phyloP scores from a whole-genome alignment of 2,113 vertebrate species.

The Climacteris rufus region DNA sequence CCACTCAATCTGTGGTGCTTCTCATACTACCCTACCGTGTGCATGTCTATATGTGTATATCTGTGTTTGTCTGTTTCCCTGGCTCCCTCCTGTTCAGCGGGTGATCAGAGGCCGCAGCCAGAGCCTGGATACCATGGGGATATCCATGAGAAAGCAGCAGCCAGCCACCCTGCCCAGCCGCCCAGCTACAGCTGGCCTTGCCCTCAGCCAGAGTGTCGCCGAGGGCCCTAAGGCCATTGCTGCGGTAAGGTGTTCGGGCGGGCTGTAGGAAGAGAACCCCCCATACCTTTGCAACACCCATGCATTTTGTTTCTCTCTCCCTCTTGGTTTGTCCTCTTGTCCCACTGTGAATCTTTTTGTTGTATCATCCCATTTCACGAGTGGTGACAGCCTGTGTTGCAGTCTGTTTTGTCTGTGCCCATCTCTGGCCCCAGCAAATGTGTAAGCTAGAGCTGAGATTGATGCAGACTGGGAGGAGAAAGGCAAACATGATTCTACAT shows the following conservation, averaged over 20 bases:
- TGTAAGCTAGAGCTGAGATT: not conserved
- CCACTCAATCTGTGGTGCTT: not conserved
- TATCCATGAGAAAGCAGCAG: conserved; percentile 66
- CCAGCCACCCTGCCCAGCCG: conserved; percentile 44
- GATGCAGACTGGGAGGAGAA: not conserved
- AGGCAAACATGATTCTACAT: not conserved
- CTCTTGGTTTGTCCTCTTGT: not conserved
- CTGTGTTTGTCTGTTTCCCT: conserved; percentile 60
- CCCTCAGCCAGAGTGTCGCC: conserved; percentile 66
- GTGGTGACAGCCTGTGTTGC: not conserved
- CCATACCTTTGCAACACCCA: not conserved
- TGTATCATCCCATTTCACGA: not conserved
- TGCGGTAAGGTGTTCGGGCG: conserved; percentile 55
- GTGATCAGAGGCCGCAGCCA: conserved; percentile 88
- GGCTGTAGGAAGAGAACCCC: not conserved
- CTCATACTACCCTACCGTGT: conserved; percentile 1
- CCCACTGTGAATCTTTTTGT: not conserved
- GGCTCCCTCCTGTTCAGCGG: conserved; percentile 72
- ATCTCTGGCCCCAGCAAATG: not conserved
- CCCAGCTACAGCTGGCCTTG: conserved; percentile 57
- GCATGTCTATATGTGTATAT: conserved; percentile 39
- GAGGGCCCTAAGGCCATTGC: conserved; percentile 67
- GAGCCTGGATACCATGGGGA: conserved; percentile 84
- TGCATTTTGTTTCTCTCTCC: not conserved
- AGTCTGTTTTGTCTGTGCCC: not conserved